Evolutionary conservation across 2,797 vertebrate genomes (phyloP).

Genomic region (Rhinichthys osculus): DNA sequence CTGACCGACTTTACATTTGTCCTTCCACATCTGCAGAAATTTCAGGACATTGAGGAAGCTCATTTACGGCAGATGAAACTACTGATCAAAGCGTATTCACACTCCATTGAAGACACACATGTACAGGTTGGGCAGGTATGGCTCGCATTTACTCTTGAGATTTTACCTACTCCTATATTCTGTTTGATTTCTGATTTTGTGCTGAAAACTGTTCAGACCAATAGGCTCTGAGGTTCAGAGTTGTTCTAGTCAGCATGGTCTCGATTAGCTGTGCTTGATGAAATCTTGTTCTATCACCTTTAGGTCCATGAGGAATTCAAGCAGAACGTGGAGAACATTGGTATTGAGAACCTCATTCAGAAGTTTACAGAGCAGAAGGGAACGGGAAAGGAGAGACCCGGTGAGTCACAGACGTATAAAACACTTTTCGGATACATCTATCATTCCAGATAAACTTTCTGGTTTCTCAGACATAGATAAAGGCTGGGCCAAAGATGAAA

Average conservation of each 20-base stretch:
- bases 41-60: slow-evolving; percentile 91
- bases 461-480: neutral
- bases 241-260: neutral
- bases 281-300: slow-evolving; percentile 1
- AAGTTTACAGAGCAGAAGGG: slow-evolving; percentile 91
- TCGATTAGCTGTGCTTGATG: neutral
- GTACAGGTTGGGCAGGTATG: slow-evolving; percentile 95
- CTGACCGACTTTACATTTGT: neutral
- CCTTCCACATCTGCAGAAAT: slow-evolving; percentile 77
- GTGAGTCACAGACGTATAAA: slow-evolving; percentile 66
- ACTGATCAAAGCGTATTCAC: slow-evolving; percentile 89
- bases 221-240: neutral
- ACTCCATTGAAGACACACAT: slow-evolving; percentile 94
- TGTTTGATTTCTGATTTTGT: slow-evolving; percentile 2
- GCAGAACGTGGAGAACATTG: slow-evolving; percentile 95
- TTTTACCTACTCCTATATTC: neutral
- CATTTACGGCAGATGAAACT: slow-evolving; percentile 93
- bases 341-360: slow-evolving; percentile 86
- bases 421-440: neutral
- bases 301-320: slow-evolving; percentile 97
- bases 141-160: neutral
- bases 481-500: neutral
- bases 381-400: slow-evolving; percentile 89
- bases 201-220: neutral
- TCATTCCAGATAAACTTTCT: neutral